Conservation (phyloP, 2,888 invertebrate species). For the Allolobophora icterica region DNA sequence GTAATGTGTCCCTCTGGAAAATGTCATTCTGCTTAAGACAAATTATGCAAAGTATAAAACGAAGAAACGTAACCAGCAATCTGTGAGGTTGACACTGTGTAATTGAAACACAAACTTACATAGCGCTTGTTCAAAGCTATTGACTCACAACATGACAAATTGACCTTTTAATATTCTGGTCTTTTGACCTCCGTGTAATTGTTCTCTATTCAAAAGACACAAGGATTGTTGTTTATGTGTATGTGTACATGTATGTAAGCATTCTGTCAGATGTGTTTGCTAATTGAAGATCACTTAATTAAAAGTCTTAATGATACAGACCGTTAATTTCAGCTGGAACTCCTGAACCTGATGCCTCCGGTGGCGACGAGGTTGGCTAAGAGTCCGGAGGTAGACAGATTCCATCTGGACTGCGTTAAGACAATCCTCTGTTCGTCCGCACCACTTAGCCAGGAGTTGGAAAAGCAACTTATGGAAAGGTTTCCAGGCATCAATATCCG, state of each 20-base stretch:
- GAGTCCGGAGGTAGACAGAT: constrained; percentile 18
- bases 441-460: constrained; percentile 19
- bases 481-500: neutral
- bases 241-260: neutral
- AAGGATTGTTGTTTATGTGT: no score
- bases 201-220: no score
- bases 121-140: no score
- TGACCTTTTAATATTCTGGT: no score
- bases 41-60: neutral
- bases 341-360: constrained; percentile 28
- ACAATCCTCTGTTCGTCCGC: constrained; percentile 14
- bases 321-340: constrained; percentile 22
- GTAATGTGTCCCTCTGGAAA: neutral
- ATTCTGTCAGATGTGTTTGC: neutral
- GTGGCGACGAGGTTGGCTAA: constrained; percentile 30
- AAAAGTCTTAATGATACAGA: neutral
- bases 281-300: neutral
- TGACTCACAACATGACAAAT: no score
- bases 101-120: no score
- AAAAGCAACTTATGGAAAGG: neutral
- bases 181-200: no score
- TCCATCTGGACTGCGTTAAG: constrained; percentile 27
- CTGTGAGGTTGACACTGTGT: no score
- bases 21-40: neutral
- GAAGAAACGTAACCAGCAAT: no score